phyloP scores from a whole-genome alignment of 2,888 invertebrate species.

The Dasypolia templi region DNA sequence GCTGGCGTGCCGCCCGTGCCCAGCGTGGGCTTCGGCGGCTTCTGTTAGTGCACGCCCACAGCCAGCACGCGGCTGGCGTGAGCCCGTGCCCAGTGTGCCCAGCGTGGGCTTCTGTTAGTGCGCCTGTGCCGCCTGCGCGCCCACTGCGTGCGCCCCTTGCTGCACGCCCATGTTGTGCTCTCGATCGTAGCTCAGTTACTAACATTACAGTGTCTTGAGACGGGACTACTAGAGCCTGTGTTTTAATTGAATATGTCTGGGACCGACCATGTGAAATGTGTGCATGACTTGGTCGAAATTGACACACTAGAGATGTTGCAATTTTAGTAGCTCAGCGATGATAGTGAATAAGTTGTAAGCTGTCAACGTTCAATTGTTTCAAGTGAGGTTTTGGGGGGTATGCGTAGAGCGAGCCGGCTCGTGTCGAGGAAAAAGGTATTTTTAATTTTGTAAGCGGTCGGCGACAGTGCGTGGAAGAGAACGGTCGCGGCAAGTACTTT shows the following conservation, averaged over 20 bases:
- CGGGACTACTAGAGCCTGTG: not conserved
- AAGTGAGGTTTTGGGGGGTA: slow-evolving; percentile 1
- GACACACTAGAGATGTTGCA: not conserved
- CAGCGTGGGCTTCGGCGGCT: slow-evolving; percentile 88
- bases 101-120: slow-evolving; percentile 89
- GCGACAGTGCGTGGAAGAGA: slow-evolving; percentile 57
- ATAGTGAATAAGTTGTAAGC: not conserved
- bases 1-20: slow-evolving; percentile 82
- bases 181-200: not conserved
- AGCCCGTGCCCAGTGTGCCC: slow-evolving; percentile 87
- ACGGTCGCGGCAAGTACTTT: slow-evolving; percentile 58
- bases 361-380: slow-evolving; percentile 5
- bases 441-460: slow-evolving; percentile 57
- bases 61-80: slow-evolving; percentile 78
- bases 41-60: slow-evolving; percentile 87
- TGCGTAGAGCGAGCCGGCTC: slow-evolving; percentile 13
- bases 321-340: slow-evolving; percentile 27
- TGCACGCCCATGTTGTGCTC: not conserved
- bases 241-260: not conserved
- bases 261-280: not conserved
- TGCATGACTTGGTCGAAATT: not conserved
- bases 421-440: slow-evolving; percentile 50
- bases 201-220: not conserved
- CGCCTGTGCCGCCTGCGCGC: too few species aligned
- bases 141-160: not conserved